phyloP scores from a whole-genome alignment of 2,888 invertebrate species.

The Theristus sp. region DNA sequence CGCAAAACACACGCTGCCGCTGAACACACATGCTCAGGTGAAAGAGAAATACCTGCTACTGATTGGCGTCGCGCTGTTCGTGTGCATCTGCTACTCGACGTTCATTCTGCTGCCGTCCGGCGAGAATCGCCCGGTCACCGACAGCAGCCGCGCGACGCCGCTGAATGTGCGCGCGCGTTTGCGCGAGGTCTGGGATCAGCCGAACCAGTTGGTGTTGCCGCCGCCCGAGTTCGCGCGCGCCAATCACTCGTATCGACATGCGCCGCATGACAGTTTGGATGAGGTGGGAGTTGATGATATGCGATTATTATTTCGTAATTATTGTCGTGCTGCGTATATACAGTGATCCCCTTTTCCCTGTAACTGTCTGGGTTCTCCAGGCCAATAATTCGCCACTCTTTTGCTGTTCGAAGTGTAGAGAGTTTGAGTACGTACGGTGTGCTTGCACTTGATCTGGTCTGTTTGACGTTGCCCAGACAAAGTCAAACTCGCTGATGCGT shows the following conservation, averaged over 20 bases:
- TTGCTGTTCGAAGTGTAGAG: no score
- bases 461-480: no score
- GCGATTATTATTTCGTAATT: no score
- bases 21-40: not conserved
- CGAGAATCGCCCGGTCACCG: not conserved
- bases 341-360: no score
- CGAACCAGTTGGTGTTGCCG: not conserved
- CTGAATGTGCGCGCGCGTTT: not conserved
- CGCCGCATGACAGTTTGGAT: not conserved
- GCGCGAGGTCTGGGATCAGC: not conserved
- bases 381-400: no score
- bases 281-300: no score
- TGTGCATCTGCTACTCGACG: not conserved
- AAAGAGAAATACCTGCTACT: not conserved
- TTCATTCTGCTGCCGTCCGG: not conserved
- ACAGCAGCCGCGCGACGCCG: not conserved
- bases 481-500: no score
- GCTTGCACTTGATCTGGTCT: no score
- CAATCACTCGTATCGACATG: not conserved
- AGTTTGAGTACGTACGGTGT: no score
- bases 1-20: no score
- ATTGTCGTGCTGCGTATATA: no score
- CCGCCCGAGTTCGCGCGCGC: not conserved
- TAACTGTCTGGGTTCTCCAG: no score
- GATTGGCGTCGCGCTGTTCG: not conserved